Evolutionary conservation across 2,888 invertebrate species (phyloP), one percentile per base, ranked within the genome.

Genomic region (Cerastis leucographa): DNA sequence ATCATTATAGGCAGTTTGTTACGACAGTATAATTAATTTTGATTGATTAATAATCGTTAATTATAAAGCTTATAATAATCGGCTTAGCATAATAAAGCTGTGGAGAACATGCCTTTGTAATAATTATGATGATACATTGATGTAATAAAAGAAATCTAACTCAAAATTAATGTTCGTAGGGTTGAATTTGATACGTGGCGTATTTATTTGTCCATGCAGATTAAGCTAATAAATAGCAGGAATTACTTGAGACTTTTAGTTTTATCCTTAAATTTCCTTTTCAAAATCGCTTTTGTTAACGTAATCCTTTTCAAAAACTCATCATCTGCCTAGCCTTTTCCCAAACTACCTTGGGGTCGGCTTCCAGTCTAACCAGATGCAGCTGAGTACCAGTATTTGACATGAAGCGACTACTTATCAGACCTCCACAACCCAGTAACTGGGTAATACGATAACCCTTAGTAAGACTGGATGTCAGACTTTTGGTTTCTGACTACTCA

Each of bases 21-120:
- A 87, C 83, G 83, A 86, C 85, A 81, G 78, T 80, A 80, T 88
- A 86, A 87, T 88, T 88, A 87, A 83, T 86, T 85, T 87, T 86
- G 87, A 88, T 87, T 83, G 86, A 88, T 88, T 86, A 89, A 83
- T 85, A 83, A 83, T 83, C 81, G 78, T 83, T 89, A 87, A 88
- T 88, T 86, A 85, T 83, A 79, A 76, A 76, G 82, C 68, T 81
- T 78, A 79, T 81, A 81, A 87, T 86, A 81, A 87, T 83, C 67
- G 83, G 79, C 80, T 85, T 74, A 67, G 76, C 78, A 71, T 84
- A 83, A 83, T 86, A 74, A 80, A 84, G 74, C 67, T 81, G 74
- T 74, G 59, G 69, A 67, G 64, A 83, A 83, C 71, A 64, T 84
- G 69, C 78, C 40, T 77, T 78, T 82, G 83, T 85, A 71, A 83